A percentile compares a stretch with the other conserved stretches of the same genome.
These are phyloP conservation scores for Trachelus iudaicus DNA, from an alignment of 2,888 invertebrate genomes.

Conservation along the genomic window DNA sequence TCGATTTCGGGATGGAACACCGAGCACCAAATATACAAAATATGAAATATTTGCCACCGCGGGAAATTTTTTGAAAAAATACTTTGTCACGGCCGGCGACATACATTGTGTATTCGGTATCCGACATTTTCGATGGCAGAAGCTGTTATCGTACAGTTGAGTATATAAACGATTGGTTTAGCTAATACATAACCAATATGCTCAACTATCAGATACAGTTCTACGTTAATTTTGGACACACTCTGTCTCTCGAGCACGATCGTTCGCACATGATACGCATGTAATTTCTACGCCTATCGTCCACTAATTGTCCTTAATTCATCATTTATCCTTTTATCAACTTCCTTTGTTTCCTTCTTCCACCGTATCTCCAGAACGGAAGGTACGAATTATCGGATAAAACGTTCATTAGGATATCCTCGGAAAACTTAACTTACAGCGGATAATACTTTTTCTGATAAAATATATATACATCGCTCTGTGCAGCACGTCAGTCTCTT, in stretches of 20 bases:
- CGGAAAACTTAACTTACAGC: constrained; percentile 7
- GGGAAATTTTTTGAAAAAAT: constrained; percentile 40
- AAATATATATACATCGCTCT: constrained; percentile 42
- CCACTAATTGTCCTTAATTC: neutral
- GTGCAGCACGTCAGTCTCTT: constrained; percentile 36
- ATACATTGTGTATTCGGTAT: constrained; percentile 29
- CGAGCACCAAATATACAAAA: constrained; percentile 31
- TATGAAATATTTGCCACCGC: constrained; percentile 23
- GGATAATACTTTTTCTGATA: constrained; percentile 35
- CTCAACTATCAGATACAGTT: neutral
- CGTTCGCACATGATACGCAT: neutral
- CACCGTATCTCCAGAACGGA: neutral
- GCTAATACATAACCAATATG: neutral
- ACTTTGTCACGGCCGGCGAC: constrained; percentile 29
- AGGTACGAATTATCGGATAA: constrained; percentile 7
- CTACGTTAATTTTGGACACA: neutral
- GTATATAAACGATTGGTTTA: neutral
- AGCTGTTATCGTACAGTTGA: constrained; percentile 1
- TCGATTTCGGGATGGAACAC: constrained; percentile 12
- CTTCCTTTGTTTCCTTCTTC: constrained; percentile 7
- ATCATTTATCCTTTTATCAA: neutral
- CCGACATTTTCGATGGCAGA: constrained; percentile 27
- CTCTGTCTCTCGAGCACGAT: neutral
- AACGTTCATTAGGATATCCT: constrained; percentile 6
- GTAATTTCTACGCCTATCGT: neutral